phyloP scores from a whole-genome alignment of 2,888 invertebrate species.

The Eugnorisma glareosa region DNA sequence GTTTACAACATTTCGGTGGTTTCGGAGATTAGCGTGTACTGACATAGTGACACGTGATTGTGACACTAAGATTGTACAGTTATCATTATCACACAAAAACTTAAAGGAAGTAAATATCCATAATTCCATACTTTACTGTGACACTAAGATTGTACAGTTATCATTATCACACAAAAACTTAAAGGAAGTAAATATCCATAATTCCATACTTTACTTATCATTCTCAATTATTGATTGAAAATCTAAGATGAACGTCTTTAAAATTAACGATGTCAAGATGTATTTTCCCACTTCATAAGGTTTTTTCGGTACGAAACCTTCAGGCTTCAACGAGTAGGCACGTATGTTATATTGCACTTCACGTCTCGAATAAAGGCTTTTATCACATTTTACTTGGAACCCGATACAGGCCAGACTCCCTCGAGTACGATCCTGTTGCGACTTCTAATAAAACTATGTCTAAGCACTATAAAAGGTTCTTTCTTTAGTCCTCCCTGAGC shows the following conservation, averaged over 20 bases:
- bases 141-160: not conserved
- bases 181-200: not conserved
- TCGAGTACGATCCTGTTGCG: conserved; percentile 29
- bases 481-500: not conserved
- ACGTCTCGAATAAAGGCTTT: conserved; percentile 35
- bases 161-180: not conserved
- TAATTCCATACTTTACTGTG: too few species aligned
- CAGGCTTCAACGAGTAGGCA: not conserved
- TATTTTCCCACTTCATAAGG: not conserved
- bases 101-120: not conserved
- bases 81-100: not conserved
- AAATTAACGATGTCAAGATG: not conserved
- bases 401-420: conserved; percentile 41
- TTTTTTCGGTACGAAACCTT: not conserved
- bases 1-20: not conserved
- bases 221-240: not conserved
- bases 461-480: conserved; percentile 5
- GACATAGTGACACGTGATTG: not conserved
- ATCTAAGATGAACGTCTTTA: not conserved
- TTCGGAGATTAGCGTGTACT: not conserved
- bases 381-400: conserved; percentile 52
- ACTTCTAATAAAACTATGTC: conserved; percentile 38
- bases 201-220: not conserved
- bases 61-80: not conserved
- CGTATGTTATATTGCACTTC: conserved; percentile 24